phyloP scores from a whole-genome alignment of 2,113 vertebrate genomes.

The Atractosteus spatula region DNA sequence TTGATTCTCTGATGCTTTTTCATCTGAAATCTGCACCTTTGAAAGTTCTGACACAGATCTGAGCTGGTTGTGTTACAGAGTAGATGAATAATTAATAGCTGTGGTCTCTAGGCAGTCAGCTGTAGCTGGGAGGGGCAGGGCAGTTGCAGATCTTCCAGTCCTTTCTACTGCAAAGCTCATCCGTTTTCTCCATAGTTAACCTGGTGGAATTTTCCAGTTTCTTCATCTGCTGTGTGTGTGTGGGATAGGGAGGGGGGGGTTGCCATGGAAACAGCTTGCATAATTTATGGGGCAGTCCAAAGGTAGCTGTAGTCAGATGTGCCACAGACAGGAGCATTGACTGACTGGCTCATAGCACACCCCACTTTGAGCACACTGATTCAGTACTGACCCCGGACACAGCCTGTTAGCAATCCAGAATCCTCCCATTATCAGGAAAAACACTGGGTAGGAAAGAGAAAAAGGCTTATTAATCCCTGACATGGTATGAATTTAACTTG shows the following conservation, averaged over 20 bases:
- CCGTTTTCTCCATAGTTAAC: not conserved
- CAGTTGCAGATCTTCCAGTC: not conserved
- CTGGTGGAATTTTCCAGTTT: constrained; percentile 11
- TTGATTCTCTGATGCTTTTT: no score
- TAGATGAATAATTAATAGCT: not conserved
- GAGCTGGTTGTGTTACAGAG: not conserved
- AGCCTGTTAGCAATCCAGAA: constrained; percentile 35
- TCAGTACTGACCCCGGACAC: constrained; percentile 19
- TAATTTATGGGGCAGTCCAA: not conserved
- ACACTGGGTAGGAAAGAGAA: constrained; percentile 20
- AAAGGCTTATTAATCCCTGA: not conserved
- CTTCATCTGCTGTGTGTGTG: not conserved
- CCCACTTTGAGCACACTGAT: constrained; percentile 20
- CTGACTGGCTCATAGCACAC: constrained; percentile 14
- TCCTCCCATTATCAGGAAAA: constrained; percentile 36
- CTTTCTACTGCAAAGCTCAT: not conserved
- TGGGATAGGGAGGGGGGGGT: not conserved
- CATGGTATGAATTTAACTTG: no score
- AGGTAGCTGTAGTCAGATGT: constrained; percentile 10
- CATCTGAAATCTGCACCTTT: no score
- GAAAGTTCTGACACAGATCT: not conserved
- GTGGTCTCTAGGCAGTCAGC: not conserved
- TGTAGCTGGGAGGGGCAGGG: no score
- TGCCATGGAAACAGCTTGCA: constrained; percentile 8
- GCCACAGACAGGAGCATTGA: constrained; percentile 6